These are phyloP conservation scores for Mamestra configurata DNA, from an alignment of 1,140 invertebrate species.

Conservation along the genomic window DNA sequence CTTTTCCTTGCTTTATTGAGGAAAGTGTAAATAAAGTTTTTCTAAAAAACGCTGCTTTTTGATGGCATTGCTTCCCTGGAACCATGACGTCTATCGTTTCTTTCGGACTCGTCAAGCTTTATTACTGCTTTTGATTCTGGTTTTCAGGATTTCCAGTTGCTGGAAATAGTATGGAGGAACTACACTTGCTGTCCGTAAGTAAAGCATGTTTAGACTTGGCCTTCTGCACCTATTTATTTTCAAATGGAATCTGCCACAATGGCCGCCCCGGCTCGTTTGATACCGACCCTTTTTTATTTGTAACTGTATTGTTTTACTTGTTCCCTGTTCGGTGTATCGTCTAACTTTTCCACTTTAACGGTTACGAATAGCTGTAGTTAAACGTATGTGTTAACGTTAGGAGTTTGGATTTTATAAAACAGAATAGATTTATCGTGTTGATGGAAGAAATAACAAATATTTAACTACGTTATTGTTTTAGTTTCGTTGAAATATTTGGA, in stretches of 20 bases:
- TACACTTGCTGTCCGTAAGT: too few relatives aligned
- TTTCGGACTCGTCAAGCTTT: too few relatives aligned
- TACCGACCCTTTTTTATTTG: conserved; percentile 29
- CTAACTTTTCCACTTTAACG: conserved; percentile 28
- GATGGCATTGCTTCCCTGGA: too few relatives aligned
- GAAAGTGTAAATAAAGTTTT: too few relatives aligned
- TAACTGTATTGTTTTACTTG: conserved; percentile 31
- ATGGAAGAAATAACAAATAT: neutral
- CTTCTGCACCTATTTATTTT: neutral
- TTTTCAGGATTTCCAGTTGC: too few relatives aligned
- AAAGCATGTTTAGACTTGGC: neutral
- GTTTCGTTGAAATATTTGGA: too few relatives aligned
- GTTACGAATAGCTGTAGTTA: conserved; percentile 25
- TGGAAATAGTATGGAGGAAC: too few relatives aligned
- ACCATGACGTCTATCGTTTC: too few relatives aligned
- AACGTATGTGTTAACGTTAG: conserved; percentile 5
- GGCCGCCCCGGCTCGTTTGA: neutral
- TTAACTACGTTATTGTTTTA: too few relatives aligned
- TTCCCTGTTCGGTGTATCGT: conserved; percentile 16
- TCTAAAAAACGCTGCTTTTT: too few relatives aligned
- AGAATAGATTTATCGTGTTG: neutral
- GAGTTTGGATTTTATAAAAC: neutral
- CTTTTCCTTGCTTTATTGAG: too few relatives aligned
- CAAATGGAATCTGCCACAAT: neutral
- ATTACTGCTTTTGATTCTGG: too few relatives aligned